Percentiles rank a stretch among this genome's conserved stretches.
Conservation (phyloP, 1,140 invertebrate genomes). For the Portunus trituberculatus region DNA sequence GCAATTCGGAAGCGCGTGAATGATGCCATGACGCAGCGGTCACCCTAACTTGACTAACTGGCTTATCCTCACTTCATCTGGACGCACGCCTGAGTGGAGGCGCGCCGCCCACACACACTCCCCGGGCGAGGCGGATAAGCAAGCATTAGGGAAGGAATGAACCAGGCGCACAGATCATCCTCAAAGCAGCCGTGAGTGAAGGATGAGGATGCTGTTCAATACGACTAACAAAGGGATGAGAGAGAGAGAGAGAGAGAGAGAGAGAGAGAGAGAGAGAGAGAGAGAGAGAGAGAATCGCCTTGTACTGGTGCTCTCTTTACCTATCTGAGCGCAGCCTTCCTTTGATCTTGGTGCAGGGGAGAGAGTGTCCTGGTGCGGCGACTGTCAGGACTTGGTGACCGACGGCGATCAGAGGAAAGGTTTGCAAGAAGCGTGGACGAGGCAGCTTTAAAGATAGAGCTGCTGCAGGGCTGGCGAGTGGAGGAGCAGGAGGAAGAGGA, state of each 20-base stretch:
- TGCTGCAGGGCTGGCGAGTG: background rate
- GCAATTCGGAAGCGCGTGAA: background rate
- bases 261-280: conserved; percentile 11
- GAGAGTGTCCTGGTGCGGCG: background rate
- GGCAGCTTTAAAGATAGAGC: conserved; percentile 1
- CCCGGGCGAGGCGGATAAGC: background rate
- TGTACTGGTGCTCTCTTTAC: background rate
- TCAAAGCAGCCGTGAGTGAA: background rate
- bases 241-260: conserved; percentile 20
- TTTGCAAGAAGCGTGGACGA: background rate
- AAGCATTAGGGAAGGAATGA: background rate
- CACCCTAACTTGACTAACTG: background rate
- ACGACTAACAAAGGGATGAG: background rate
- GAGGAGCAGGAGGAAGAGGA: background rate
- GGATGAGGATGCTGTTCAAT: conserved; percentile 1
- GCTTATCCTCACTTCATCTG: background rate
- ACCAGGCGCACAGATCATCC: background rate
- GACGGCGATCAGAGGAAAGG: background rate
- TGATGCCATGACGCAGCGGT: background rate
- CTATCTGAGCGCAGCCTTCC: background rate
- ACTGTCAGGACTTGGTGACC: background rate
- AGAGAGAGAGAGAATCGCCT: background rate
- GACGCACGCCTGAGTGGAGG: too few species aligned
- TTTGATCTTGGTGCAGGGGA: background rate
- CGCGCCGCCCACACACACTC: too few species aligned